Base-by-base conservation (phyloP, 1,140 invertebrate genomes). In the Leptinotarsa texana region DNA sequence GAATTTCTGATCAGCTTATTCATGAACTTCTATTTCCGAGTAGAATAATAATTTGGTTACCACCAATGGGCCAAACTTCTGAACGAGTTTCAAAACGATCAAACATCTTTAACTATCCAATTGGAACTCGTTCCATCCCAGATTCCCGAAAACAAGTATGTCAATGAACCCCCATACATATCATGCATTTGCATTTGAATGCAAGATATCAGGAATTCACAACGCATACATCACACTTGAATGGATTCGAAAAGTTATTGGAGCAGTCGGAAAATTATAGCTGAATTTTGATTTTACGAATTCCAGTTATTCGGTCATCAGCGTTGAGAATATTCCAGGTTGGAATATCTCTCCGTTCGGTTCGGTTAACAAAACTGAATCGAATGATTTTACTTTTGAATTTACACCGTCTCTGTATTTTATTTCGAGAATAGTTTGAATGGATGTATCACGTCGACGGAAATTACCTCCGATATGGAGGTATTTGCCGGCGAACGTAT, bases 351-450 rank as follows among this genome's bases (percentile, higher is more conserved):
- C 51, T 57, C 17, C n/a, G 51, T 57, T 57, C 51, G n/a, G 51
- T 57, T 57, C 51, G 51, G 51, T 57, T 57, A 57, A 57, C 51
- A 57, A 57, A 57, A 57, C 51, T n/a, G 51, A 57, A 57, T 57
- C 3, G 51, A 57, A n/a, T 57, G 51, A 57, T 57, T 15, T 57
- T 57, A 17, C 51, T 57, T 57, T 57, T n/a, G 17, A n/a, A n/a
- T 57, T 57, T 57, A 18, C 33, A 42, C 2, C 51, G 51, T 57
- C n/a, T 57, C 51, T 15, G 17, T 57, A 57, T 57, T 57, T 18
- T 8, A 18, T 57, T 17, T 18, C 51, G 51, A 57, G 51, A n/a
- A 18, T 17, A 57, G 15, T 57, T 57, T 18, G 51, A 57, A 57
- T 57, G 51, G 33, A 42, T 42, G 33, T 42, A 42, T 42, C 33